These are phyloP conservation scores for Pristionchus arcanus DNA, from an alignment of 2,888 invertebrate species.

Conservation along the genomic window DNA sequence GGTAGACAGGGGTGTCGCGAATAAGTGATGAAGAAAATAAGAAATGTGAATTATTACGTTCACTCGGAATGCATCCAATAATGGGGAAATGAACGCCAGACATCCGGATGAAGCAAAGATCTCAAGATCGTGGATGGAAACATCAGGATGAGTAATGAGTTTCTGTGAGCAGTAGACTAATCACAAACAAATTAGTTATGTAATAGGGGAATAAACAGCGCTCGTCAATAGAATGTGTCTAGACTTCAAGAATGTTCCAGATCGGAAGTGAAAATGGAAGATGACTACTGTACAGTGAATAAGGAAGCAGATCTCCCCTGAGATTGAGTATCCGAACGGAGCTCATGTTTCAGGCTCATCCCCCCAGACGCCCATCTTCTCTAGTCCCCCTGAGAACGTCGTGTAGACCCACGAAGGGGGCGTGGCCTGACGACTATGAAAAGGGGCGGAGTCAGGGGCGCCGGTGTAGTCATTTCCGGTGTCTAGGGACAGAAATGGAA, in stretches of 20 bases:
- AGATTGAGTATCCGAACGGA: neutral
- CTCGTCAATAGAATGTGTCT: too few relatives aligned
- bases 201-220: too few relatives aligned
- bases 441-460: neutral
- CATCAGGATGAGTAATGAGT: neutral
- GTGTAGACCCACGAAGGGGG: neutral
- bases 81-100: neutral
- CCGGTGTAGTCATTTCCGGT: neutral
- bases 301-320: neutral
- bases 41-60: neutral
- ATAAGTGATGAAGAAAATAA: neutral
- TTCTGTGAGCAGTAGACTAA: neutral
- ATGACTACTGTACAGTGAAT: neutral
- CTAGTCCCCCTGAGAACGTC: slow-evolving; percentile 12
- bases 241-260: too few relatives aligned
- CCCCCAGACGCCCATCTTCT: neutral
- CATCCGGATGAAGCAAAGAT: neutral
- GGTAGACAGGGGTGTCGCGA: neutral
- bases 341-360: slow-evolving; percentile 8
- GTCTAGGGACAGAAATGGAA: neutral
- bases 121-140: neutral
- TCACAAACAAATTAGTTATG: too few relatives aligned
- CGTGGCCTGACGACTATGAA: slow-evolving; percentile 4
- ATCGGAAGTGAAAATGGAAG: too few relatives aligned
- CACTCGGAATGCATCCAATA: neutral